These are phyloP conservation scores for Holacanthella duospinosa DNA, from an alignment of 2,888 invertebrate genomes.

Conservation along the genomic window DNA sequence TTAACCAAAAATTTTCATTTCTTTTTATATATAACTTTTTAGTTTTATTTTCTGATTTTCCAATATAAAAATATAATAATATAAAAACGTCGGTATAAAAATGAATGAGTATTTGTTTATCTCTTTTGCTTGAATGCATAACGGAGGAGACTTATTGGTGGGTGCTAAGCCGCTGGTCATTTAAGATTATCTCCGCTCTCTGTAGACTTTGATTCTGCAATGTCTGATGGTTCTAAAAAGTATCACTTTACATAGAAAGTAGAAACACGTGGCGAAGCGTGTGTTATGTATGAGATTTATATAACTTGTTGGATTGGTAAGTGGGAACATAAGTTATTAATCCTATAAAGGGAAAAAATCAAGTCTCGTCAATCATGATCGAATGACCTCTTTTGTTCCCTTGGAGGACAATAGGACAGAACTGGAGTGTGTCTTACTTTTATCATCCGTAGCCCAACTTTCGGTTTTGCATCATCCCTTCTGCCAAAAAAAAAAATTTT, in stretches of 20 bases:
- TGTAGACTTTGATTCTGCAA: neutral
- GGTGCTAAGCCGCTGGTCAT: neutral
- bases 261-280: neutral
- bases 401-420: neutral
- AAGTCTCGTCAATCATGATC: conserved; percentile 3
- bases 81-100: no score
- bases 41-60: no score
- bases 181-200: no score
- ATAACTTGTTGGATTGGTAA: neutral
- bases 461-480: neutral
- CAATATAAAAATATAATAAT: no score
- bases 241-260: conserved; percentile 4
- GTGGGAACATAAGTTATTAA: conserved; percentile 6
- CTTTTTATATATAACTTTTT: no score
- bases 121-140: no score
- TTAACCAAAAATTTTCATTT: no score
- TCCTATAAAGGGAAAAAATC: neutral
- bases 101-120: no score
- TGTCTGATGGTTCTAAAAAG: neutral
- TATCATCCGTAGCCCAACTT: neutral
- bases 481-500: neutral
- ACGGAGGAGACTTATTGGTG: neutral
- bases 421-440: conserved; percentile 3
- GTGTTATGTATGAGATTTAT: neutral
- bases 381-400: no score